These are phyloP conservation scores for Battus philenor DNA, from an alignment of 1,140 invertebrate genomes.

Conservation along the genomic window DNA sequence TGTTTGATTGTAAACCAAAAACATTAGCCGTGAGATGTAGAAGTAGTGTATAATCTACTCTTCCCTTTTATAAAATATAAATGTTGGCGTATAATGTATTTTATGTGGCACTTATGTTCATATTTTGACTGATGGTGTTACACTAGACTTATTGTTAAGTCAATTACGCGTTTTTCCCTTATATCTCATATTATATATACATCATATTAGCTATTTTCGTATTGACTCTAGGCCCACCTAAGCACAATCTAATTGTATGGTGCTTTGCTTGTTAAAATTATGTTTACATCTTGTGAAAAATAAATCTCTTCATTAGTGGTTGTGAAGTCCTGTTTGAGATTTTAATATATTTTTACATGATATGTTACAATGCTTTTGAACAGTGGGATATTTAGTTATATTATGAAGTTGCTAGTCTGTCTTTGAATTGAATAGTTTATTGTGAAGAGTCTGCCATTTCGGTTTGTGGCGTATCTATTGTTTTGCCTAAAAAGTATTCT, in stretches of 20 bases:
- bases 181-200: too few species aligned
- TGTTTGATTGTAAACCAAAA: conserved; percentile 48
- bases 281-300: conserved; percentile 35
- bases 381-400: conserved; percentile 31
- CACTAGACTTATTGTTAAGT: conserved; percentile 18
- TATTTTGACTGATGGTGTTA: conserved; percentile 6
- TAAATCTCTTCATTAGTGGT: conserved; percentile 58
- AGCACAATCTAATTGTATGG: conserved; percentile 54
- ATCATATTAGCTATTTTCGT: conserved; percentile 16
- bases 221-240: conserved; percentile 38
- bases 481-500: conserved; percentile 29
- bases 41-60: conserved; percentile 36
- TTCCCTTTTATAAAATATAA: conserved; percentile 29
- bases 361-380: conserved; percentile 29
- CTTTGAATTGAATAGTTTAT: conserved; percentile 24
- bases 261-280: conserved; percentile 54
- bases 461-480: conserved; percentile 13
- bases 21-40: conserved; percentile 35
- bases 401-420: conserved; percentile 43
- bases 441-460: conserved; percentile 17
- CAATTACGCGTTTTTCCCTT: conserved; percentile 20
- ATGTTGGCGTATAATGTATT: conserved; percentile 32
- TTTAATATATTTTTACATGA: conserved; percentile 45
- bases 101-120: conserved; percentile 28
- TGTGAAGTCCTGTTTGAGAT: conserved; percentile 64